Evolutionary conservation across 1,140 invertebrate species (phyloP), one percentile per base, ranked within the genome.

Genomic region (Tetragnatha versicolor): DNA sequence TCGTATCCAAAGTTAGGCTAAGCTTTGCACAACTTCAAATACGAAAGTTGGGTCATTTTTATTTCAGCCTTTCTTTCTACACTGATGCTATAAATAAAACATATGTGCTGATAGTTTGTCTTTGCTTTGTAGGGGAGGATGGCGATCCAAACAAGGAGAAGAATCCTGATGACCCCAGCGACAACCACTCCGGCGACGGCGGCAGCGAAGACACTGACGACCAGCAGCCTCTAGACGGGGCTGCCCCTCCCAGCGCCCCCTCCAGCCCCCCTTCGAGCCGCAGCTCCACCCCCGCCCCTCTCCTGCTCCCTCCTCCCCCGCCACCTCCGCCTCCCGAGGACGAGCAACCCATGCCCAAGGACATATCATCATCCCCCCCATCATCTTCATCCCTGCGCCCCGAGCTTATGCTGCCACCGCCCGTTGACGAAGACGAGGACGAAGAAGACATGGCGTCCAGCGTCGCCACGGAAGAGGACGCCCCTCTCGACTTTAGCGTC

Each of bases 401-500:
- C 65, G 76, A 79, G 76, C 76, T 68, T 68, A 79, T 60, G 22
- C 39, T 12, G 25, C 39, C 45, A 37, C 22, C 39, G 22, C 29
- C 51, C 51, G 76, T 58, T 10, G 73, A 77, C 7, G 73, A 77
- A 12, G 76, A 68, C 17, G 76, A 68, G 17, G 65, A 7, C 7
- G 76, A 79, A 9, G 76, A 79, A 5, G 76, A 79, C 37, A 53
- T 60, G 63, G 63, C 37, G 1, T 37, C 45, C 17, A 55, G 35
- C 10, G 55, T 45, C 14, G 51, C 35, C 42, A 61, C 51, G 0
- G 76, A 68, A 17, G 76, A 69, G 12, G 79, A 80, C 20, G 53
- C 65, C 2, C 79, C 79, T n/a, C 85, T 94, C 27, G 93, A 94
- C 83, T 94, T 94, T 80, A 94, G 93, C 84, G 90, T 91, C 60